Conservation (phyloP, 2,888 invertebrate species). For the Drosophila macrothrix region DNA sequence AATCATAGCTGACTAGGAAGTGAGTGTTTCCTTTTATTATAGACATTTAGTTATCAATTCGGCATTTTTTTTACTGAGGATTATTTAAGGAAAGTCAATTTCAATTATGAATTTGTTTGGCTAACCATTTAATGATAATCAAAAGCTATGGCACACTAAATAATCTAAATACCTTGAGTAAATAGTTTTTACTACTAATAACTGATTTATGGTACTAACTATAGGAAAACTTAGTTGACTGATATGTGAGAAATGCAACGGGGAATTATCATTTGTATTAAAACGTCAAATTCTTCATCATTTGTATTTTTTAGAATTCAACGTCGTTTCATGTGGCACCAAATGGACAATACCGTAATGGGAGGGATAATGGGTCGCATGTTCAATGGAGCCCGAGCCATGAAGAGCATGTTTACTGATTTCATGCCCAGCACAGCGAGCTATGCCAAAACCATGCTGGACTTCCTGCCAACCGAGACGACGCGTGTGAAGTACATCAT, state of each 20-base stretch:
- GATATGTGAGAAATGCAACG: neutral
- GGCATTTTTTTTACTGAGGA: neutral
- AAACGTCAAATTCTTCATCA: neutral
- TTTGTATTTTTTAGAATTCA: conserved; percentile 67
- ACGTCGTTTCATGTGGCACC: conserved; percentile 85
- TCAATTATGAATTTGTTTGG: neutral
- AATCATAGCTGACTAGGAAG: conserved; percentile 1
- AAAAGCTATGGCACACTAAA: neutral
- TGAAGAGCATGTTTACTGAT: conserved; percentile 81
- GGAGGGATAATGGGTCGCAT: conserved; percentile 77
- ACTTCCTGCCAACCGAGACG: conserved; percentile 77
- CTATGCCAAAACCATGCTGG: conserved; percentile 54
- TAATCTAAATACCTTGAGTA: neutral
- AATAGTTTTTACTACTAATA: neutral
- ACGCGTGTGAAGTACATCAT: conserved; percentile 82
- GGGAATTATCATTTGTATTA: neutral
- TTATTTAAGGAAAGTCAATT: too few relatives aligned
- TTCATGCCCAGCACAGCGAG: conserved; percentile 61
- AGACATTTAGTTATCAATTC: neutral
- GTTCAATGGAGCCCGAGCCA: conserved; percentile 73
- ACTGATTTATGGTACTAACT: neutral
- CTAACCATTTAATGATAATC: too few relatives aligned
- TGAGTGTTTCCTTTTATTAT: neutral
- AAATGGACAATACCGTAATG: conserved; percentile 81
- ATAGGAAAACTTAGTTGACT: neutral